Percentiles rank a stretch among this genome's conserved stretches.
Conservation (phyloP, 1,140 invertebrate species). For the Tetraneura akinire region DNA sequence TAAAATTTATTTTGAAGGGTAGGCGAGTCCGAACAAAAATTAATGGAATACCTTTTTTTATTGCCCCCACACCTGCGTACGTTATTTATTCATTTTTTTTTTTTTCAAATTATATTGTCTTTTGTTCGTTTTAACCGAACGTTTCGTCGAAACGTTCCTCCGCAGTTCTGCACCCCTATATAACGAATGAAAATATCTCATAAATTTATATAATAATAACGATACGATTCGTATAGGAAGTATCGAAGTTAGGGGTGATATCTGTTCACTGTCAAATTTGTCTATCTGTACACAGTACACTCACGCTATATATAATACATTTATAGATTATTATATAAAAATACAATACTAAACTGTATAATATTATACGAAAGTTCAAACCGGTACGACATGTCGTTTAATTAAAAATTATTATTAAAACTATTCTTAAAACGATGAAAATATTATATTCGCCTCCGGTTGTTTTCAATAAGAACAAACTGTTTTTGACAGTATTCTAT, state of each 20-base stretch:
- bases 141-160: background rate
- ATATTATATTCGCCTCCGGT: too few relatives aligned
- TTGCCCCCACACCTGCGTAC: conserved; percentile 30
- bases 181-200: background rate
- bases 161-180: too few relatives aligned
- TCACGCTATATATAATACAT: too few relatives aligned
- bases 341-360: too few relatives aligned
- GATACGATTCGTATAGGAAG: background rate
- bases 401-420: background rate
- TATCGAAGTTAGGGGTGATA: background rate
- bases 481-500: background rate
- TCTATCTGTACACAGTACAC: too few relatives aligned
- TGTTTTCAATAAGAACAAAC: background rate
- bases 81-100: conserved; percentile 57
- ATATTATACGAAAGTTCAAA: background rate
- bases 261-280: background rate
- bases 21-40: conserved; percentile 15
- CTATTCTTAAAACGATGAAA: too few relatives aligned
- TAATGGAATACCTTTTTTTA: conserved; percentile 42
- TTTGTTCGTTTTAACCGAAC: conserved; percentile 14
- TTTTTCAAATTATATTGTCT: conserved; percentile 24
- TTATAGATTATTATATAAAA: too few relatives aligned
- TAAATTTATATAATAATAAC: background rate
- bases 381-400: background rate
- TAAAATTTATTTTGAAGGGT: conserved; percentile 36